Evolutionary conservation across 2,113 vertebrate species (phyloP).

Genomic region (Protomyctophum bolini): DNA sequence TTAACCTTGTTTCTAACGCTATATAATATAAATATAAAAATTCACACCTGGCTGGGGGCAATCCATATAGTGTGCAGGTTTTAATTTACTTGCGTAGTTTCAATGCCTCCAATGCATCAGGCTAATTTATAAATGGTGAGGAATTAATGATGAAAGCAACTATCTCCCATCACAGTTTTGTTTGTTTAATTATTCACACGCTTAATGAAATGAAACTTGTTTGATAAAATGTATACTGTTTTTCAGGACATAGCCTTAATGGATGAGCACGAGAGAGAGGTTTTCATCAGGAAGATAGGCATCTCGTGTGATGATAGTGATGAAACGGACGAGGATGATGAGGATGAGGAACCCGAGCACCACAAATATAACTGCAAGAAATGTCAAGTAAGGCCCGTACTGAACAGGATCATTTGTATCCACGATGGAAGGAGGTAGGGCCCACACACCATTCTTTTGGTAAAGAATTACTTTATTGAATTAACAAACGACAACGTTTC

Average conservation of each 20-base stretch:
- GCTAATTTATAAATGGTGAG: too few species aligned
- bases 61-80: too few species aligned
- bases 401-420: too few species aligned
- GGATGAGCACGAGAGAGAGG: slow-evolving; percentile 95
- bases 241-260: slow-evolving; percentile 95
- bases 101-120: too few species aligned
- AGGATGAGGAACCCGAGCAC: slow-evolving; percentile 84
- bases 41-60: neutral
- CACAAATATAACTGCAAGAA: slow-evolving; percentile 99
- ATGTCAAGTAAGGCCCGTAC: slow-evolving; percentile 85
- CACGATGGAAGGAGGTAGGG: too few species aligned
- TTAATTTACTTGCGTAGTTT: too few species aligned
- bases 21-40: neutral
- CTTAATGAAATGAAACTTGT: neutral
- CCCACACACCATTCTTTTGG: too few species aligned
- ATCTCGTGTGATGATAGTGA: slow-evolving; percentile 93
- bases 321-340: slow-evolving; percentile 86
- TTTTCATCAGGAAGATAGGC: slow-evolving; percentile 96
- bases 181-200: neutral
- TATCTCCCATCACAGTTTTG: neutral
- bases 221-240: neutral
- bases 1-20: neutral
- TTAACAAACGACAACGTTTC: too few species aligned
- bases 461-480: too few species aligned
- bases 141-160: too few species aligned